These are phyloP conservation scores for Amphipyra tragopoginis DNA, from an alignment of 2,888 invertebrate genomes.

Conservation along the genomic window DNA sequence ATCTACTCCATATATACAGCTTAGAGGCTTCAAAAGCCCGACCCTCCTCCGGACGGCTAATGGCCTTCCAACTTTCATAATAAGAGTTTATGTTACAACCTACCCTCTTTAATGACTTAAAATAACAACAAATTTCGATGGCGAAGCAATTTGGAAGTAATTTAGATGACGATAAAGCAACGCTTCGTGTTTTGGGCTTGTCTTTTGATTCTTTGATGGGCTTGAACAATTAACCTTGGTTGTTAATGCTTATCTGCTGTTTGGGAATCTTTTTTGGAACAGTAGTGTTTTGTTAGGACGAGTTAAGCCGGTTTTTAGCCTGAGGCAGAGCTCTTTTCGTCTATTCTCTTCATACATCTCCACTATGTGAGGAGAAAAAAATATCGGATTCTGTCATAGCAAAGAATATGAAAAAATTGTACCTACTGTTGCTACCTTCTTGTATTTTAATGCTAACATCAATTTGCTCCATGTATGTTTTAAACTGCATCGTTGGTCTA, in stretches of 20 bases:
- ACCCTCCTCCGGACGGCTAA: constrained; percentile 55
- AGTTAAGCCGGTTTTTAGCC: too few relatives aligned
- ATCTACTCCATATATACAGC: constrained; percentile 59
- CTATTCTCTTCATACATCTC: too few relatives aligned
- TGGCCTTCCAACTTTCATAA: constrained; percentile 66
- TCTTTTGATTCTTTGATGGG: constrained; percentile 51
- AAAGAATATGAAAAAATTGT: too few relatives aligned
- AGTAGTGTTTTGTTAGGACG: not conserved
- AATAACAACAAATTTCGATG: constrained; percentile 64
- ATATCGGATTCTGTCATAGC: too few relatives aligned
- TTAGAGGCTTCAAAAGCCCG: constrained; percentile 58
- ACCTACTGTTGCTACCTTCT: too few relatives aligned
- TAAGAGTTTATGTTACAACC: constrained; percentile 66
- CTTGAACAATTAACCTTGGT: constrained; percentile 41
- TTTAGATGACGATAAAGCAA: constrained; percentile 53
- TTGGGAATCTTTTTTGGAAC: not conserved
- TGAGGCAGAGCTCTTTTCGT: too few relatives aligned
- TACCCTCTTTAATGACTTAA: constrained; percentile 60
- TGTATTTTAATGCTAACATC: too few relatives aligned
- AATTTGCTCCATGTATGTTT: too few relatives aligned
- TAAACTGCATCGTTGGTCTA: too few relatives aligned
- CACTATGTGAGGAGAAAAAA: too few relatives aligned
- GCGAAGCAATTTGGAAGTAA: constrained; percentile 60
- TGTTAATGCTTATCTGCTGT: constrained; percentile 12
- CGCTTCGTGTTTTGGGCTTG: constrained; percentile 40